Evolutionary conservation across 2,888 invertebrate genomes (phyloP).

Genomic region (Scaptomyza flava): DNA sequence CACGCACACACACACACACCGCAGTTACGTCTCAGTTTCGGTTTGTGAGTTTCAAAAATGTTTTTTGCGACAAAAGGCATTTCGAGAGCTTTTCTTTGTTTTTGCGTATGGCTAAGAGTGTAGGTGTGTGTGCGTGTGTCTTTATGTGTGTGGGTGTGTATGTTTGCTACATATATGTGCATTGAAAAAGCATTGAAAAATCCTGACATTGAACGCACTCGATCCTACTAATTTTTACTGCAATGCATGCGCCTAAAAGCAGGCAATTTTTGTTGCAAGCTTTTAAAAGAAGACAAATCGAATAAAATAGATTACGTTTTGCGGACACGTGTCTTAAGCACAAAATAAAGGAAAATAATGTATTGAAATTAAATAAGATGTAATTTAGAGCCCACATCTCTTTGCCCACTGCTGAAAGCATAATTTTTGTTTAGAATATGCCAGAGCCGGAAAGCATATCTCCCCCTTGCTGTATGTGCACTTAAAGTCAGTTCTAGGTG

Average conservation of each 20-base stretch:
- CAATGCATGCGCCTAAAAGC: slow-evolving; percentile 40
- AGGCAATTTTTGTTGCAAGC: slow-evolving; percentile 26
- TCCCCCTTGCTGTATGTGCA: slow-evolving; percentile 4
- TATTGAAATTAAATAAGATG: no score
- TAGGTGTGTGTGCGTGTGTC: slow-evolving; percentile 4
- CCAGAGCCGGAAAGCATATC: neutral
- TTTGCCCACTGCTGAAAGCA: no score
- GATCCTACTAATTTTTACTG: slow-evolving; percentile 19
- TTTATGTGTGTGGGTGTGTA: slow-evolving; percentile 1
- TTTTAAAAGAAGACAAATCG: no score
- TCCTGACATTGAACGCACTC: slow-evolving; percentile 17
- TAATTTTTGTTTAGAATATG: neutral
- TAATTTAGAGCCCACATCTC: no score
- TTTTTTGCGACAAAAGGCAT: slow-evolving; percentile 36
- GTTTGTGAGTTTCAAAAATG: slow-evolving; percentile 43
- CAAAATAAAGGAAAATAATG: no score
- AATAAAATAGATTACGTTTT: no score
- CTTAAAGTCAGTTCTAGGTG: slow-evolving; percentile 20
- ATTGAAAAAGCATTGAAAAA: slow-evolving; percentile 23
- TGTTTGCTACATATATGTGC: neutral
- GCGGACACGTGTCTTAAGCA: no score
- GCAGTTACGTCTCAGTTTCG: slow-evolving; percentile 44
- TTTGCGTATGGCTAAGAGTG: neutral
- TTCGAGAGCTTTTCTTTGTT: slow-evolving; percentile 27
- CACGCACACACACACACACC: slow-evolving; percentile 4